A percentile compares a stretch with the other conserved stretches of the same genome.
Conservation (phyloP, 2,888 invertebrate genomes). For the Oscheius onirici region DNA sequence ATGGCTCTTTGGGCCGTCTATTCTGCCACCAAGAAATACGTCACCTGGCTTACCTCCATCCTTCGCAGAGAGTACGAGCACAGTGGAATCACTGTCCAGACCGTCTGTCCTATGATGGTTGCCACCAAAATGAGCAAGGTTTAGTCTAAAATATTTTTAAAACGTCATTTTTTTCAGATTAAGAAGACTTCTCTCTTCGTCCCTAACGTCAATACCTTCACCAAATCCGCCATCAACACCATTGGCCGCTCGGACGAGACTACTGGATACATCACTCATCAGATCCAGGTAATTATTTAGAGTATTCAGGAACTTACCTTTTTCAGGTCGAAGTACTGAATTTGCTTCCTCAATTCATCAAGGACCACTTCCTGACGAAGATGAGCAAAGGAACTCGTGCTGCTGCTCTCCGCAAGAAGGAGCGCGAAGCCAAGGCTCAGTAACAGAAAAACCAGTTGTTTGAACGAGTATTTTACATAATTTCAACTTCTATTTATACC, state of each 20-base stretch:
- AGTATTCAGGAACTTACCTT: not conserved
- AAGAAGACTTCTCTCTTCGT: slow-evolving; percentile 59
- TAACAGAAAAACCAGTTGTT: slow-evolving; percentile 24
- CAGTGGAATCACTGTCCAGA: slow-evolving; percentile 72
- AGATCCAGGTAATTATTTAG: slow-evolving; percentile 20
- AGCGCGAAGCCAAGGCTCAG: slow-evolving; percentile 52
- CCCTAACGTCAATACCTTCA: slow-evolving; percentile 55
- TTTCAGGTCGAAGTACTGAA: slow-evolving; percentile 52
- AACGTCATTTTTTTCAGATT: slow-evolving; percentile 30
- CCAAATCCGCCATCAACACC: slow-evolving; percentile 57
- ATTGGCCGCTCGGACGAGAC: slow-evolving; percentile 64
- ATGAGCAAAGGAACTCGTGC: slow-evolving; percentile 59
- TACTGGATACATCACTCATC: slow-evolving; percentile 57
- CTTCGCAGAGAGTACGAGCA: slow-evolving; percentile 72
- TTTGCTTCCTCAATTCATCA: slow-evolving; percentile 53
- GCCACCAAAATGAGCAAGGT: slow-evolving; percentile 69
- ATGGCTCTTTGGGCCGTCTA: slow-evolving; percentile 79
- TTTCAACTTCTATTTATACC: not conserved
- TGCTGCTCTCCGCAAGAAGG: slow-evolving; percentile 64
- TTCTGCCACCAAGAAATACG: slow-evolving; percentile 81
- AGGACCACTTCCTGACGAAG: slow-evolving; percentile 54
- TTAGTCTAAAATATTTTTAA: not conserved
- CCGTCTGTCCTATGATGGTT: slow-evolving; percentile 68
- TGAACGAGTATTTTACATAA: not conserved
- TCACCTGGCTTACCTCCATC: slow-evolving; percentile 68